Base-by-base conservation (phyloP, 2,113 vertebrate genomes). In the Seriola quinqueradiata region DNA sequence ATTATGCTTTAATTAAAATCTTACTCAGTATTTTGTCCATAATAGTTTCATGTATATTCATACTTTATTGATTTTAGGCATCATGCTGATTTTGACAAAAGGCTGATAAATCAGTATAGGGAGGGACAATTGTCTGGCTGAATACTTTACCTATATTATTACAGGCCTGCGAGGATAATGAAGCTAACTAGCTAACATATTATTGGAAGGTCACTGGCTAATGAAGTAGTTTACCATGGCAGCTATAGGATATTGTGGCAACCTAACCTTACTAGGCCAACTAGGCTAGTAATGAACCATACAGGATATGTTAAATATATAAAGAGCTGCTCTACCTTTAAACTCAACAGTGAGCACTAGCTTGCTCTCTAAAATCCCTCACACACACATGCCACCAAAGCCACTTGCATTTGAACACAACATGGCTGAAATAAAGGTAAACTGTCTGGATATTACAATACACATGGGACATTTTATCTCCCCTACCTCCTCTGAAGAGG, bases 1-100 rank as follows among this genome's bases (percentile, higher is more conserved):
- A 57, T 40, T 69, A 25, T 64, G 52, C 32, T 59, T 69, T 21
- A 32, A 52, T 58, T 25, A 21, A 25, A 63, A 78, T 6, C 19
- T 28, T 1, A 50, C 28, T 38, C n/a, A 3, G 19, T n/a, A 13
- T 54, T 67, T 7, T 16, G 46, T 50, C 25, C 19, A 54, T 11
- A 6, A 17, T 13, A 38, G 52, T 61, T 28, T 36, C 19, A 36
- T 4, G 4, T 38, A 42, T 44, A 5, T 34, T 40, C 12, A 4
- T 42, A 28, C 12, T 12, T 5, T 38, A 55, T 9, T 23, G 0
- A 36, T 32, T 48, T 46, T 6, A 48, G 58, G 25, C 12, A n/a
- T n/a, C 21, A 55, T 57, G n/a, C 23, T 25, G 13, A 25, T 28
- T 13, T 5, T 28, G 23, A 28, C 23, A 28, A 28, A 58, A 14